phyloP scores from a whole-genome alignment of 2,888 invertebrate genomes.

The Fissipunctia ypsillon region DNA sequence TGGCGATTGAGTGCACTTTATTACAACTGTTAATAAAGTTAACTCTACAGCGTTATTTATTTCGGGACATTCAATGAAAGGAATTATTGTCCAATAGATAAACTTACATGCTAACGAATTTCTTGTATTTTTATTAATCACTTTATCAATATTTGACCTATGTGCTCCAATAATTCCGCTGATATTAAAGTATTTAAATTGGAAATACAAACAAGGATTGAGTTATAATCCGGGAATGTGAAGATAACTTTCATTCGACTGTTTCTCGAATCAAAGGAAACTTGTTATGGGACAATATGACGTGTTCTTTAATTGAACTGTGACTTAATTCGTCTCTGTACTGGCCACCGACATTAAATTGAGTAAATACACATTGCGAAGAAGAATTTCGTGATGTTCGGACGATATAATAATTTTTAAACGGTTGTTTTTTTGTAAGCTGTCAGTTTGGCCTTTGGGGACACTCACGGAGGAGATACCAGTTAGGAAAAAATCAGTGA shows the following conservation, averaged over 20 bases:
- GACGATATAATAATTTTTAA: slow-evolving; percentile 46
- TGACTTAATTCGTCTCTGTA: slow-evolving; percentile 59
- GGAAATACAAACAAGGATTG: slow-evolving; percentile 53
- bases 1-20: neutral
- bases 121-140: slow-evolving; percentile 34
- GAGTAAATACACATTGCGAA: slow-evolving; percentile 60
- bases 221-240: slow-evolving; percentile 55
- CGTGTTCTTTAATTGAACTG: slow-evolving; percentile 51
- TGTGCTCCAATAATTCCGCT: slow-evolving; percentile 35
- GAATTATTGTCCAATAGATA: slow-evolving; percentile 19
- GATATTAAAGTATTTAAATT: slow-evolving; percentile 51
- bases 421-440: slow-evolving; percentile 32
- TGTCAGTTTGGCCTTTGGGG: neutral
- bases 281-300: slow-evolving; percentile 47
- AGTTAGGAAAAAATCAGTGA: neutral
- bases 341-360: slow-evolving; percentile 45
- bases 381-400: slow-evolving; percentile 56
- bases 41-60: slow-evolving; percentile 15
- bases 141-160: slow-evolving; percentile 58
- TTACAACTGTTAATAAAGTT: slow-evolving; percentile 1
- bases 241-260: slow-evolving; percentile 57
- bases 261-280: slow-evolving; percentile 34
- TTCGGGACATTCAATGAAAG: slow-evolving; percentile 17
- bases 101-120: slow-evolving; percentile 20
- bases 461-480: too few relatives aligned